Evolutionary conservation across 1,140 invertebrate species (phyloP).

Genomic region (Batillaria attramentaria): DNA sequence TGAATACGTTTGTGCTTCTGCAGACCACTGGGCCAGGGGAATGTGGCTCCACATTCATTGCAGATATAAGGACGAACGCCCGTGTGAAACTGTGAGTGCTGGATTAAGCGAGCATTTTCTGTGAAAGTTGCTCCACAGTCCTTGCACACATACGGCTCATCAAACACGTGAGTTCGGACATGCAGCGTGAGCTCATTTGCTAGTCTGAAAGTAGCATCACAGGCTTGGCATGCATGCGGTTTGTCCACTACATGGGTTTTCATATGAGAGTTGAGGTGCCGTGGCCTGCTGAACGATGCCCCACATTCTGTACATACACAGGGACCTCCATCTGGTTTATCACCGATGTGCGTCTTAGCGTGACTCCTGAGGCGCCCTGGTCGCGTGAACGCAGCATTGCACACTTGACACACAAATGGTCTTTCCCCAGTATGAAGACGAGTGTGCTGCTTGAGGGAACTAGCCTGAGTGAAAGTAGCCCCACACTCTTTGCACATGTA

Average conservation of each 20-base stretch:
- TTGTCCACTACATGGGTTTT: not conserved
- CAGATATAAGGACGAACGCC: conserved; percentile 98
- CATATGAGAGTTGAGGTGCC: conserved; percentile 76
- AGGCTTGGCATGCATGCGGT: not conserved
- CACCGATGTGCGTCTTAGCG: not conserved
- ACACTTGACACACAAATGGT: not conserved
- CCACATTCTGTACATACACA: conserved; percentile 48
- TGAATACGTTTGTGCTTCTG: conserved; percentile 99
- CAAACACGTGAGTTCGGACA: not conserved
- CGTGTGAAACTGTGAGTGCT: conserved; percentile 94
- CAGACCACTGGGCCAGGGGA: conserved; percentile 96
- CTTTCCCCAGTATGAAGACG: not conserved
- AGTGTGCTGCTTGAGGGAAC: conserved; percentile 76
- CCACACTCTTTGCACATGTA: conserved; percentile 48
- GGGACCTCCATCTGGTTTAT: conserved; percentile 29
- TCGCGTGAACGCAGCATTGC: not conserved
- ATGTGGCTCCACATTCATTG: conserved; percentile 93
- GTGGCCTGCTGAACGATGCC: conserved; percentile 37
- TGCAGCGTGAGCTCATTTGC: not conserved
- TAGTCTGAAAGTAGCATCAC: not conserved
- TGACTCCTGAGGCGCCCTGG: not conserved
- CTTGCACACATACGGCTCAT: not conserved
- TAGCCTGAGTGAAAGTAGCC: conserved; percentile 38
- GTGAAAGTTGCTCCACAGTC: not conserved
- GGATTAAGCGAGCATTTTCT: conserved; percentile 76